Evolutionary conservation across 2,113 vertebrate genomes (phyloP).

Genomic region (Hassar affinis): DNA sequence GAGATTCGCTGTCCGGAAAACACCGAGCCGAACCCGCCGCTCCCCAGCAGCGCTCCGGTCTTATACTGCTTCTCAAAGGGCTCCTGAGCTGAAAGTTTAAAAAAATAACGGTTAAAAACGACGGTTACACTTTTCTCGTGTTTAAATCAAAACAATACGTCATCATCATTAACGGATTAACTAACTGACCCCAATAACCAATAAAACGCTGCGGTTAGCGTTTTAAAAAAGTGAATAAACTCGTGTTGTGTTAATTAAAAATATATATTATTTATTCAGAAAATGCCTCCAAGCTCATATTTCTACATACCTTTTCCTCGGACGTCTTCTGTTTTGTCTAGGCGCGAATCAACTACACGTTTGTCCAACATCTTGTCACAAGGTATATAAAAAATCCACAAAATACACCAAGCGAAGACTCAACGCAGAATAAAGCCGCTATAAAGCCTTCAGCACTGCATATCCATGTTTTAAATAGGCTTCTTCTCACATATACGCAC

Average conservation of each 20-base stretch:
- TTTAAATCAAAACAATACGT: neutral
- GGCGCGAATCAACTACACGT: slow-evolving; percentile 46
- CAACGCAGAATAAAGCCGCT: neutral
- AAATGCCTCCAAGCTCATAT: no score
- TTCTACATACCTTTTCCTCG: slow-evolving; percentile 56
- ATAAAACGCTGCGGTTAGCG: neutral
- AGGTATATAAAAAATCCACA: neutral
- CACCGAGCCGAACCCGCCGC: slow-evolving; percentile 78
- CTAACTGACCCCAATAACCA: no score
- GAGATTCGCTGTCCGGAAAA: slow-evolving; percentile 71
- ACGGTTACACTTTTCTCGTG: neutral
- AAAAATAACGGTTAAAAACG: neutral
- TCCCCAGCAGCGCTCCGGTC: slow-evolving; percentile 70
- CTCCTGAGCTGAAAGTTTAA: slow-evolving; percentile 67
- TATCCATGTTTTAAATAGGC: slow-evolving; percentile 19
- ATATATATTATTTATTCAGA: no score
- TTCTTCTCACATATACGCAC: neutral
- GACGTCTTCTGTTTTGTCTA: slow-evolving; percentile 53
- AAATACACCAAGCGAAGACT: neutral
- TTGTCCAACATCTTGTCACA: slow-evolving; percentile 61
- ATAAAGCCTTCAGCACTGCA: slow-evolving; percentile 10
- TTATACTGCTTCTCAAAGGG: slow-evolving; percentile 72
- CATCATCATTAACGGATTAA: neutral
- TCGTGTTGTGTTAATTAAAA: neutral
- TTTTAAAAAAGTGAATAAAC: no score